Evolutionary conservation across 2,113 vertebrate species (phyloP), one percentile per base, ranked within the genome.

Genomic region (Cathartes aura): DNA sequence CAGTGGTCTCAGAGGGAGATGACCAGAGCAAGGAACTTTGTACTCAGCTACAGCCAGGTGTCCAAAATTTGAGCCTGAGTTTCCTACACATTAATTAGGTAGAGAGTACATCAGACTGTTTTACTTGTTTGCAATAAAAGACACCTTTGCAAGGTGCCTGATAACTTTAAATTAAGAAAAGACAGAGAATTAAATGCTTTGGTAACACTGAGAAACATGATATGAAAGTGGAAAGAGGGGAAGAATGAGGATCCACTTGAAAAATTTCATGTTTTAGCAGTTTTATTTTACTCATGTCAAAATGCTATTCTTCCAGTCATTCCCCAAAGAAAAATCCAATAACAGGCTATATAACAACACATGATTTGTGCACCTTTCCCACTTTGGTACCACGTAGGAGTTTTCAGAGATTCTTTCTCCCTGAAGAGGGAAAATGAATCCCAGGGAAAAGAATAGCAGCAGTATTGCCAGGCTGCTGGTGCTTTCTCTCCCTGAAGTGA

Each of bases 321-420:
- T 71, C 24, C 63, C 48, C 24, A 55, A 55, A 36, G 38, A 27
- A 76, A 80, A 83, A 38, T 8, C 12, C 55, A 30, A 0, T 30
- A 64, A 74, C 47, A 53, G 22, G 9, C 40, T 63, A 16, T 20
- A 27, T 20, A 36, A 8, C 22, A 80, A 53, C 26, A 55, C 4
- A 4, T 6, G 29, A 63, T n/a, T 94, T 34, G 17, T 16, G 24
- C 63, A 68, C 8, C 27, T 43, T 83, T 80, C 56, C 38, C 4
- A 9, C 14, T 63, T 30, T 16, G 23, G 11, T 36, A n/a, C 26
- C 1, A 6, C 0, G 0, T 7, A 26, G 60, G 9, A 43, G 34
- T 71, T 67, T 67, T 63, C 70, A 43, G 32, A 40, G 17, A 29
- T 22, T 32, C 20, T 19, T 84, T 59, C 15, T 58, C 11, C 32